A percentile compares a stretch with the other conserved stretches of the same genome.
Conservation (phyloP, 2,797 vertebrate species). For the Microctenopoma steveboyesi region DNA sequence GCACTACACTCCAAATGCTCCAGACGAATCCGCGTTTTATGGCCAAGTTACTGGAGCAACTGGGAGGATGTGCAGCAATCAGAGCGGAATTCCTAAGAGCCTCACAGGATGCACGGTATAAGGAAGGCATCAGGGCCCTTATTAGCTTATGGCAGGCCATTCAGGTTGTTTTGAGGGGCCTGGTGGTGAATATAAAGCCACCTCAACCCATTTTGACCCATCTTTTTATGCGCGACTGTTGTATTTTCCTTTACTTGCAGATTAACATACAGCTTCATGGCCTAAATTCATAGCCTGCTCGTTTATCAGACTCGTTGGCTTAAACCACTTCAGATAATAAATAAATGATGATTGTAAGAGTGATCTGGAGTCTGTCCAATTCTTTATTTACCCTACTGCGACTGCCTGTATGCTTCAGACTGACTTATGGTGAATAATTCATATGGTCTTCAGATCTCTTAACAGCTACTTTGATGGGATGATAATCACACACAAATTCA, state of each 20-base stretch:
- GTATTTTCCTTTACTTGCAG: constrained; percentile 4
- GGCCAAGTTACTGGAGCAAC: constrained; percentile 93
- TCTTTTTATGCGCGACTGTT: constrained; percentile 5
- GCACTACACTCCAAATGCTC: constrained; percentile 88
- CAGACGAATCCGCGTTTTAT: constrained; percentile 92
- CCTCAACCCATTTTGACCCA: constrained; percentile 30
- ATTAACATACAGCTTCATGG: constrained; percentile 9
- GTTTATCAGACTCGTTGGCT: constrained; percentile 5
- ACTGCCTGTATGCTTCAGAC: constrained; percentile 16
- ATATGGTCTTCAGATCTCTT: neutral
- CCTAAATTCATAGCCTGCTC: constrained; percentile 3
- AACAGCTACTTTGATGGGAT: constrained; percentile 4
- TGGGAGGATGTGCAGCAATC: constrained; percentile 93
- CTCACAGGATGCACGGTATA: constrained; percentile 87
- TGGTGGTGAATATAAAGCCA: constrained; percentile 52
- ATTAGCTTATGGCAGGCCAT: constrained; percentile 80
- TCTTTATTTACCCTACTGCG: constrained; percentile 25
- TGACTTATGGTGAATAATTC: neutral
- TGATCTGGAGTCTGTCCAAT: constrained; percentile 2
- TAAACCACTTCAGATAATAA: constrained; percentile 17
- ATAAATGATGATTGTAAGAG: constrained; percentile 7
- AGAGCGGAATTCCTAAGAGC: constrained; percentile 91
- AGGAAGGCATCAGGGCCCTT: constrained; percentile 79
- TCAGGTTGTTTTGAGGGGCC: constrained; percentile 69
- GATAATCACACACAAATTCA: neutral